These are phyloP conservation scores for Heliangelus exortis DNA, from an alignment of 2,797 vertebrate species.

Conservation along the genomic window DNA sequence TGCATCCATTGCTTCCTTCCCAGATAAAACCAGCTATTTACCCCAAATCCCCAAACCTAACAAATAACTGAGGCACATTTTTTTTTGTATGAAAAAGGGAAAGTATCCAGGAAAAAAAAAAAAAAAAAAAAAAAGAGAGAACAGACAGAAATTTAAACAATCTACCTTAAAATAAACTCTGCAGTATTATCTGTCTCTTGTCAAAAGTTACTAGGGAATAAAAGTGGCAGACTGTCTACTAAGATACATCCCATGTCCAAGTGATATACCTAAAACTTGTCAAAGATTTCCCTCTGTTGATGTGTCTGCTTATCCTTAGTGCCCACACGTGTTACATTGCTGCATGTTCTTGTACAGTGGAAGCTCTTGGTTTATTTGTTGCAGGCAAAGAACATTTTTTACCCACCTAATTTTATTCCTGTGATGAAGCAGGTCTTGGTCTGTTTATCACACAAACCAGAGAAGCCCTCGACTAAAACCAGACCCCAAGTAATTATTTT, in stretches of 20 bases:
- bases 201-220: constrained; percentile 48
- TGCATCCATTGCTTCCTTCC: not conserved
- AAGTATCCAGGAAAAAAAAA: not conserved
- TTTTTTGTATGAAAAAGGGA: not conserved
- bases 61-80: not conserved
- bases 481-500: constrained; percentile 11
- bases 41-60: not conserved
- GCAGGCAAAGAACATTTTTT: constrained; percentile 11
- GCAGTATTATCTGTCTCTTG: constrained; percentile 10
- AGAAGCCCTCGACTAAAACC: constrained; percentile 34
- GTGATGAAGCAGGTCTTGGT: not conserved
- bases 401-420: constrained; percentile 1
- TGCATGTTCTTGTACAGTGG: not conserved
- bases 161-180: constrained; percentile 37
- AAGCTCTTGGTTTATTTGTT: constrained; percentile 48
- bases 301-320: constrained; percentile 18
- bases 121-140: not conserved
- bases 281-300: constrained; percentile 40
- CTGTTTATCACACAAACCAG: constrained; percentile 38
- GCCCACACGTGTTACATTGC: not conserved
- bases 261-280: constrained; percentile 10
- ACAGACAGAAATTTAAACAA: not conserved
- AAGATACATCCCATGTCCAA: constrained; percentile 35
- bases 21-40: not conserved
- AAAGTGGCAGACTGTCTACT: constrained; percentile 33